Evolutionary conservation across 2,888 invertebrate species (phyloP).

Genomic region (Torymus texanus): DNA sequence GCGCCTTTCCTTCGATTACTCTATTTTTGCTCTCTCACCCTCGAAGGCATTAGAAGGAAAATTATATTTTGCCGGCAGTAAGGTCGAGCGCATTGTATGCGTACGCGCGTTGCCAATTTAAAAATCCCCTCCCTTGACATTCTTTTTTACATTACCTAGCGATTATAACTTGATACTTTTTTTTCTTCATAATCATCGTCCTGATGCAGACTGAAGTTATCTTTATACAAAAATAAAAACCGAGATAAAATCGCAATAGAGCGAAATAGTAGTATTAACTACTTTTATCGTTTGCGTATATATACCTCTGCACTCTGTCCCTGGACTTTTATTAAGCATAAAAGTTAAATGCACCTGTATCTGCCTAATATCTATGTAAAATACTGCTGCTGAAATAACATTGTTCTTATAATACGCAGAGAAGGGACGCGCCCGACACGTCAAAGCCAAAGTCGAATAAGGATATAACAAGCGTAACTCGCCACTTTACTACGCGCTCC

Average conservation of each 20-base stretch:
- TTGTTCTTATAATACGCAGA: neutral
- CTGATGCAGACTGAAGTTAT: no score
- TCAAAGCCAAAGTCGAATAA: no score
- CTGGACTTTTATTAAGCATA: slow-evolving; percentile 1
- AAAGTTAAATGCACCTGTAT: neutral
- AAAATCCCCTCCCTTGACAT: no score
- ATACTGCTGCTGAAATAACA: no score
- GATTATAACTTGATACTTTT: no score
- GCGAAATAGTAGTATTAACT: slow-evolving; percentile 11
- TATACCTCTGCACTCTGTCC: neutral
- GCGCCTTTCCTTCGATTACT: slow-evolving; percentile 17
- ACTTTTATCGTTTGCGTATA: neutral
- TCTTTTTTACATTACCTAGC: no score
- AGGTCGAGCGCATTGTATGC: no score
- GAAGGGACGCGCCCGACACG: neutral
- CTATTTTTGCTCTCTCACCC: neutral
- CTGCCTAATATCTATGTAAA: no score
- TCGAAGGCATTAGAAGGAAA: neutral
- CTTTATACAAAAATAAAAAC: neutral
- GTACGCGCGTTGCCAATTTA: no score
- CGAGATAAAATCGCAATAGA: neutral
- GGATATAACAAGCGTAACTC: no score
- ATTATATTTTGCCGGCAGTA: neutral
- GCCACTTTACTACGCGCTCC: no score
- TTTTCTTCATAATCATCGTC: no score